Base-by-base conservation (phyloP, 2,888 invertebrate genomes). In the Eurytoma californica region DNA sequence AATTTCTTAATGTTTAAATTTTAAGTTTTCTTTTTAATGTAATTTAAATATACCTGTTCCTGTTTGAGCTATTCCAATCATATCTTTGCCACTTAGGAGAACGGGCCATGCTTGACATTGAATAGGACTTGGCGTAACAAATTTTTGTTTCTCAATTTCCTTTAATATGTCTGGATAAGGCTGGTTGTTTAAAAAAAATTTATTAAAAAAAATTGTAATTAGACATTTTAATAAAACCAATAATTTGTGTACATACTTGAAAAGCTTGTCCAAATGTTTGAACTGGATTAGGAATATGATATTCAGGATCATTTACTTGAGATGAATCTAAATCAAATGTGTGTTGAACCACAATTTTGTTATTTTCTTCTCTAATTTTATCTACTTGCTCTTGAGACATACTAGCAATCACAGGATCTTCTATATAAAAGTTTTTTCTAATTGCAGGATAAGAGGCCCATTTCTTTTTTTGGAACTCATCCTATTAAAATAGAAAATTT, bases 31-130 rank as follows among this genome's bases (percentile, higher is more conserved):
- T n/a, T n/a, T n/a, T n/a, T n/a, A n/a, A n/a, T n/a, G n/a, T n/a
- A n/a, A 74, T 76, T 61, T 5, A 30, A 30, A 3, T 77, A 53
- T 86, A 89, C 93, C 94, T 20, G 97, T 97, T 76, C 97, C 97
- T 7, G 97, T 97, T 91, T 98, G 98, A 0, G 98, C 98, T 83
- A 99, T 98, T 12, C 98, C 98, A 88, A 99, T 98, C 88, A 98
- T 91, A 91, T 99, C 98, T 87, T 95, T 94, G 0, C 99, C 99
- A 86, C 94, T 94, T 60, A 99, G 91, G 0, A 98, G 92, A 80
- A 98, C 93, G 0, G 99, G 99, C 98, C 98, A 99, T 0, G 97
- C 95, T 91, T 98, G 98, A 80, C 94, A 92, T 90, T 98, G 97
- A 85, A 98, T 97, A 0, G 98, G 98, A 0, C 97, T 95, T 0